Evolutionary conservation across 64 coral and sea anemone species (phyloP).

Genomic region (Cladopsammia gracilis): DNA sequence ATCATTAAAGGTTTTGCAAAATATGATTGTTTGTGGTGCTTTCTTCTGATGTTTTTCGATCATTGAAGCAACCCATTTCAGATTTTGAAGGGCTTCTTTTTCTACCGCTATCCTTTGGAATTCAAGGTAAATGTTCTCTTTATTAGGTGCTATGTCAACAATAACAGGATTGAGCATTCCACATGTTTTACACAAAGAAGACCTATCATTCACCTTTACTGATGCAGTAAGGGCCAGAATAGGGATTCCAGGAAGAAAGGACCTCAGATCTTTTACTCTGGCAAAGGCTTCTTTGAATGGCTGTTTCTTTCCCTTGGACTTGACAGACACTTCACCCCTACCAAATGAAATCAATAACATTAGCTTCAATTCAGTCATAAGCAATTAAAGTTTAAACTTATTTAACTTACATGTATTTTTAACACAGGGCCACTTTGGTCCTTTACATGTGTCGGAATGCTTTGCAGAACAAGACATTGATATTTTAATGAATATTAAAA

Average conservation of each 20-base stretch:
- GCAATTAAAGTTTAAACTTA: no score
- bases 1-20: neutral
- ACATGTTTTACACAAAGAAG: neutral
- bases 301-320: neutral
- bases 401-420: no score
- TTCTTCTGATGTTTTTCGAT: neutral
- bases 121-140: conserved; percentile 12
- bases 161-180: neutral
- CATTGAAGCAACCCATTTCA: conserved; percentile 10
- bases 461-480: no score
- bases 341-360: no score
- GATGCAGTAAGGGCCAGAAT: conserved; percentile 42
- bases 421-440: no score
- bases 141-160: conserved; percentile 1
- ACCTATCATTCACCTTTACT: neutral
- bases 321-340: no score
- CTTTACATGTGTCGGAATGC: no score
- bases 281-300: conserved; percentile 44
- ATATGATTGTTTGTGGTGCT: conserved; percentile 4
- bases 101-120: neutral
- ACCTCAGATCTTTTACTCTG: conserved; percentile 5
- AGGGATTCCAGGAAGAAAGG: conserved; percentile 14
- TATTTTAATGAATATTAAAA: no score
- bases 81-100: neutral
- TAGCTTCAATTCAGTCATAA: no score